Base-by-base conservation (phyloP, 2,113 vertebrate genomes). In the Meleagris gallopavo region DNA sequence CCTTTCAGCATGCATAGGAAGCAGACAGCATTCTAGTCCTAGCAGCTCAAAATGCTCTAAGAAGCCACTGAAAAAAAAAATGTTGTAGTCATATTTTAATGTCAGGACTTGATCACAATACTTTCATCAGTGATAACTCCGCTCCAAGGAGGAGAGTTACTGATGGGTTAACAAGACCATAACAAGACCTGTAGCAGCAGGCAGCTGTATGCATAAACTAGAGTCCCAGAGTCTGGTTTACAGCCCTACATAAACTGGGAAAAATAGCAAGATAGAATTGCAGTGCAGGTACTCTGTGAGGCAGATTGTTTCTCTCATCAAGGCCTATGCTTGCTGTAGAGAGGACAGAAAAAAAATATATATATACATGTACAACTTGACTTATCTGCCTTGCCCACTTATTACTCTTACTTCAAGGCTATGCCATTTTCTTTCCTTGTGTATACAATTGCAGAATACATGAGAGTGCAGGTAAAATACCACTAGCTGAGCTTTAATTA, bases 391-490 rank as follows among this genome's bases (percentile, higher is more conserved):
- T 77, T 52, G 27, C 52, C 58, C 79, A 52, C 22, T 36, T 50
- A 70, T 2, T n/a, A n/a, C n/a, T 73, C 9, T 4, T 80, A 57
- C 32, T 93, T 81, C 36, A 22, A 86, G 76, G n/a, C 40, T 29
- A 19, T 65, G 65, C 22, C 65, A 54, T 71, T 94, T 86, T 54
- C 50, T 78, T 77, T 43, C 45, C 32, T 46, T 52, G 9, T 13
- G 41, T 20, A 3, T 71, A 73, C 62, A 89, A 27, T 48, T 91
- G 72, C 40, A 74, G 64, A 88, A 92, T 78, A 80, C 2, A 4
- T 55, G 18, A 46, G 52, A 95, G 46, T 54, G 76, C 73, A 95
- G 88, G 85, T 89, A 93, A 83, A 94, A 88, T 58, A 91, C 52
- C 58, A 36, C 9, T 69, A 43, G 65, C 65, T 57, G 20, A 43